These are phyloP conservation scores for Lacerta agilis DNA, from an alignment of 2,797 vertebrate species.

Conservation along the genomic window DNA sequence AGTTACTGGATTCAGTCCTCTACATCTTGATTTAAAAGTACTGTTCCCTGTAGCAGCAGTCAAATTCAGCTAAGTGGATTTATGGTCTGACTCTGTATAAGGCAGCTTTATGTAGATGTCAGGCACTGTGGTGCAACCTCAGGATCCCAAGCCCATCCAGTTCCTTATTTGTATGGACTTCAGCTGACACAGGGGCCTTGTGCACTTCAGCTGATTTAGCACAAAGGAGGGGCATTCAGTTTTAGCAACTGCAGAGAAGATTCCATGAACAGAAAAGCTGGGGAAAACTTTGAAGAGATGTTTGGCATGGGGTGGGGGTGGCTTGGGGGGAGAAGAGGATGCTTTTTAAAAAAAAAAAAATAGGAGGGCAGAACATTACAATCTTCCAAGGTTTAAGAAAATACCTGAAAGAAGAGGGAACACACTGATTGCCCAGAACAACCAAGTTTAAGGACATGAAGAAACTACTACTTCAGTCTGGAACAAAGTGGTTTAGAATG, in stretches of 20 bases:
- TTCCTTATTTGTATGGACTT: neutral
- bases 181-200: neutral
- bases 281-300: neutral
- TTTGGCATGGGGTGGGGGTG: too few relatives aligned
- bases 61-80: too few relatives aligned
- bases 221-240: neutral
- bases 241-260: neutral
- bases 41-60: neutral
- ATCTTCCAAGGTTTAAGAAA: neutral
- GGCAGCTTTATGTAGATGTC: neutral
- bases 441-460: neutral
- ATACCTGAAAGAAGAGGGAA: neutral
- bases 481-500: neutral
- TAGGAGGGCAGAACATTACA: too few relatives aligned
- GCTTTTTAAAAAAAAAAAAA: too few relatives aligned
- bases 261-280: neutral
- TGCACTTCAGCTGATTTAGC: neutral
- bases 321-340: neutral
- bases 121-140: too few relatives aligned
- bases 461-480: neutral
- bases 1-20: neutral
- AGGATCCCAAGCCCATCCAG: neutral
- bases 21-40: neutral
- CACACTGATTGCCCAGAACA: neutral
- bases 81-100: neutral